These are phyloP conservation scores for Gasterosteus nipponicus DNA, from an alignment of 2,113 vertebrate genomes.

Conservation along the genomic window DNA sequence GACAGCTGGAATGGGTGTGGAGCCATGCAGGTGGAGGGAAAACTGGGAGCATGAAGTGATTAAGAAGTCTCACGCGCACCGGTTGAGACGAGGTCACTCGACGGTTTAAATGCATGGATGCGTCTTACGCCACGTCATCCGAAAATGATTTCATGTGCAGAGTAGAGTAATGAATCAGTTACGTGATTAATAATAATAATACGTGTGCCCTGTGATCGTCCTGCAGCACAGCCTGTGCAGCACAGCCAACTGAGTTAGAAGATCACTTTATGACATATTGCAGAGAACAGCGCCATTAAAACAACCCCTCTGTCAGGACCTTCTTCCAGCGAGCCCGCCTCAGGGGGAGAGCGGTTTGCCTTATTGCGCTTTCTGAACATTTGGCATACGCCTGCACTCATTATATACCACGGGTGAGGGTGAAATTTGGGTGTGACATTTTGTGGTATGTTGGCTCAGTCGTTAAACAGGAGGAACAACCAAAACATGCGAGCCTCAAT, in stretches of 20 bases:
- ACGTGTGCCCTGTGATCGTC: no score
- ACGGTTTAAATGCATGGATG: constrained; percentile 4
- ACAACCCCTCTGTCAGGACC: neutral
- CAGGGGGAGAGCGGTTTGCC: no score
- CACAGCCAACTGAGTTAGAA: no score
- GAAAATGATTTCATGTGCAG: neutral
- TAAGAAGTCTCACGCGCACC: neutral
- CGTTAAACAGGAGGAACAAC: neutral
- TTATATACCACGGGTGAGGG: neutral
- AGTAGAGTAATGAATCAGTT: neutral
- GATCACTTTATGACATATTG: no score
- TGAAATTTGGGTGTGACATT: neutral
- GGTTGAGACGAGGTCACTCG: neutral
- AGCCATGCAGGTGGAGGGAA: neutral
- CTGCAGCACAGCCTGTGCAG: no score
- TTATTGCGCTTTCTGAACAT: neutral
- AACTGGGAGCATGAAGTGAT: neutral
- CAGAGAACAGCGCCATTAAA: no score
- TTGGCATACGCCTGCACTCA: neutral
- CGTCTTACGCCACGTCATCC: neutral
- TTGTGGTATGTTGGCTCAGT: neutral
- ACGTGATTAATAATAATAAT: no score
- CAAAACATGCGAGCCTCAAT: neutral
- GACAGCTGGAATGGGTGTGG: constrained; percentile 55
- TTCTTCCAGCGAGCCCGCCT: neutral